Evolutionary conservation across 2,113 vertebrate species (phyloP).

Genomic region (Ctenomys sociabilis): DNA sequence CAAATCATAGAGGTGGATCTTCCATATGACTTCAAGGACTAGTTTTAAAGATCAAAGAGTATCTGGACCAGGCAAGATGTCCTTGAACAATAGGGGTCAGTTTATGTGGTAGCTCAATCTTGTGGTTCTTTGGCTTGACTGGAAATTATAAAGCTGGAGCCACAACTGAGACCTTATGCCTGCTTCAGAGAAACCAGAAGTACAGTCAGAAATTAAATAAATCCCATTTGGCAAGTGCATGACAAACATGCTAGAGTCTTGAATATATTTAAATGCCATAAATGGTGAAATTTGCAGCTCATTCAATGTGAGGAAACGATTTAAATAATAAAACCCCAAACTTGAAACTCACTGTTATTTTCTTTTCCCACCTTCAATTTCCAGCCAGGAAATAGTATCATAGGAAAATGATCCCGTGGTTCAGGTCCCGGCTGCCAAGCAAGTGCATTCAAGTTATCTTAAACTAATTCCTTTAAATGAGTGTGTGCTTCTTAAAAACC

Average conservation of each 20-base stretch:
- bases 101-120: conserved; percentile 32
- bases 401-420: conserved; percentile 70
- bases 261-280: conserved; percentile 65
- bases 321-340: conserved; percentile 72
- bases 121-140: conserved; percentile 68
- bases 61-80: conserved; percentile 35
- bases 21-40: conserved; percentile 50
- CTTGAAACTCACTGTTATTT: conserved; percentile 69
- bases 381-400: conserved; percentile 72
- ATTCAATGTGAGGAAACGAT: conserved; percentile 71
- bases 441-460: conserved; percentile 61
- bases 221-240: conserved; percentile 50
- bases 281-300: conserved; percentile 56
- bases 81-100: conserved; percentile 67
- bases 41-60: conserved; percentile 66
- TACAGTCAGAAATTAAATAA: conserved; percentile 70
- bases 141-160: conserved; percentile 63
- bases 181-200: conserved; percentile 54
- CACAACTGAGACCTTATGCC: conserved; percentile 52
- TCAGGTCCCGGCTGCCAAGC: conserved; percentile 43
- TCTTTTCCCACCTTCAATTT: conserved; percentile 73
- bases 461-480: conserved; percentile 61
- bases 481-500: conserved; percentile 53
- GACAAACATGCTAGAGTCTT: conserved; percentile 15
- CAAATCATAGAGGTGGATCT: conserved; percentile 44